phyloP scores from a whole-genome alignment of 1,140 invertebrate genomes.

The Scaptomyza hsui region DNA sequence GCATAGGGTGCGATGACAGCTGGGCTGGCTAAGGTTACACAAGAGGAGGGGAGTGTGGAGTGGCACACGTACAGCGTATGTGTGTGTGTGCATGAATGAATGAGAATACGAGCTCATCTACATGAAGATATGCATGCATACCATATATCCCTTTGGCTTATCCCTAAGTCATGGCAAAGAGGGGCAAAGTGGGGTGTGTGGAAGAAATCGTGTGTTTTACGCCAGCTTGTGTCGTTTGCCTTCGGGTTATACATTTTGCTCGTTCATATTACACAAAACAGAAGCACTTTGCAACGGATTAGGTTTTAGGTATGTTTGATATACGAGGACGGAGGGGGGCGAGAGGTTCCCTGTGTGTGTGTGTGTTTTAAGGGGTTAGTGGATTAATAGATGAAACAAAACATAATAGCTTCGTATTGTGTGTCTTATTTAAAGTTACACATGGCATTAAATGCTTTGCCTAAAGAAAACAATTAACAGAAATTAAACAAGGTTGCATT shows the following conservation, averaged over 20 bases:
- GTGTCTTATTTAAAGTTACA: slow-evolving; percentile 9
- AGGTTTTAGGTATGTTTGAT: slow-evolving; percentile 50
- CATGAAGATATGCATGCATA: slow-evolving; percentile 40
- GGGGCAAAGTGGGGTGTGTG: too few relatives aligned
- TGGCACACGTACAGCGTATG: slow-evolving; percentile 21
- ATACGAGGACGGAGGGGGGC: neutral
- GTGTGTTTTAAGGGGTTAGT: slow-evolving; percentile 36
- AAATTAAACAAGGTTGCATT: slow-evolving; percentile 1
- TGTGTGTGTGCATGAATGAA: slow-evolving; percentile 1
- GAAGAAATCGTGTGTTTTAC: slow-evolving; percentile 39
- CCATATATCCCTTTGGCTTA: slow-evolving; percentile 67
- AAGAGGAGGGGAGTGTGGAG: neutral
- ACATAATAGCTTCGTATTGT: slow-evolving; percentile 1
- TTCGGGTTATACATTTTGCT: slow-evolving; percentile 61
- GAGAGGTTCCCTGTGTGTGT: neutral
- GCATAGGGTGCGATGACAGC: slow-evolving; percentile 35
- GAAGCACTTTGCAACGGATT: slow-evolving; percentile 71
- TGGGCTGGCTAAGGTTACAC: neutral
- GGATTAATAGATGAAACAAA: slow-evolving; percentile 54
- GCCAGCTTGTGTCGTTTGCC: slow-evolving; percentile 45
- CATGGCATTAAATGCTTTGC: neutral
- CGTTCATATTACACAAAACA: slow-evolving; percentile 60
- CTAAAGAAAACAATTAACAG: neutral
- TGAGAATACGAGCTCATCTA: slow-evolving; percentile 33
- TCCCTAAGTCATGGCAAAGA: slow-evolving; percentile 28